Conservation (phyloP, 2,113 vertebrate species). For the Lamprotornis superbus region DNA sequence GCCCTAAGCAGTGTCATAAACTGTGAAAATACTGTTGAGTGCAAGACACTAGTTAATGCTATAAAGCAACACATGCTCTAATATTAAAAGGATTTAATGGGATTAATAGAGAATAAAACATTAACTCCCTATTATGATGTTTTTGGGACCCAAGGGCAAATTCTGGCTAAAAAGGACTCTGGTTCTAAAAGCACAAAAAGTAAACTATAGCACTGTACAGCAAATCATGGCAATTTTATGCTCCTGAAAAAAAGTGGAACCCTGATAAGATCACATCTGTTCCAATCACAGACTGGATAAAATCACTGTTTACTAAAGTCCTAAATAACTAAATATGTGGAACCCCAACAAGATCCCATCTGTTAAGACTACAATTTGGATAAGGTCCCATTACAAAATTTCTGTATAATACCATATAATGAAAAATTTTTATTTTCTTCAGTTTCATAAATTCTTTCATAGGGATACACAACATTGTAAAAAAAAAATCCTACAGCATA, state of each 20-base stretch:
- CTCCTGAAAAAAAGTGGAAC: constrained; percentile 83
- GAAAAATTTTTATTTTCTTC: background rate
- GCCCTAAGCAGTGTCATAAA: constrained; percentile 90
- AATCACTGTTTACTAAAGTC: constrained; percentile 87
- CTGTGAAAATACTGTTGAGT: constrained; percentile 88
- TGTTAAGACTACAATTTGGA: constrained; percentile 79
- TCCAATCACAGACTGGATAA: constrained; percentile 87
- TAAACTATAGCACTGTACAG: constrained; percentile 83
- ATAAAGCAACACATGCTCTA: constrained; percentile 89
- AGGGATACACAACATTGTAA: background rate
- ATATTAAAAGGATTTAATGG: constrained; percentile 89
- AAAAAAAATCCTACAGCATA: background rate
- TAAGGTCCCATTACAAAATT: constrained; percentile 76
- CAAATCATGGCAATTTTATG: constrained; percentile 86
- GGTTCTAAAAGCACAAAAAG: constrained; percentile 80
- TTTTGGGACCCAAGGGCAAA: constrained; percentile 85
- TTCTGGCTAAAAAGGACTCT: constrained; percentile 81
- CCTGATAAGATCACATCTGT: constrained; percentile 89
- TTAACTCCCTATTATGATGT: constrained; percentile 86
- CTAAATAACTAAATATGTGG: constrained; percentile 88
- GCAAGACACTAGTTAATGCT: constrained; percentile 88
- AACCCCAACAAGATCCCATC: constrained; percentile 87
- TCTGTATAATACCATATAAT: constrained; percentile 72
- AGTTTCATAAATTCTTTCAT: background rate
- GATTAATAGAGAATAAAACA: constrained; percentile 89